These are phyloP conservation scores for Propithecus perrieri DNA, from an alignment of 2,797 vertebrate species.

Conservation along the genomic window DNA sequence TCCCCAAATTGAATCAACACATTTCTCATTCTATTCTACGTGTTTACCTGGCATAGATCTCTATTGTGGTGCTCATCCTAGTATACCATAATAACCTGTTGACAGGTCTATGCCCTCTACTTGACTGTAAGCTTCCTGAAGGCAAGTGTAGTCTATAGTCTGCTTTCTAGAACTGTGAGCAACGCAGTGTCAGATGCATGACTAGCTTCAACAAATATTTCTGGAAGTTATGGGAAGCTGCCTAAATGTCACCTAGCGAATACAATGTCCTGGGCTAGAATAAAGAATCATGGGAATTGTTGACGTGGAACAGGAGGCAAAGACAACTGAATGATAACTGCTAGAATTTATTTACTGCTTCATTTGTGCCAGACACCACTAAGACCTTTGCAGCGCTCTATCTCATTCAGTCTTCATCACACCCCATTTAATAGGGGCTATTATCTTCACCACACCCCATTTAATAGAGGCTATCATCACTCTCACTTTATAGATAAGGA, in stretches of 20 bases:
- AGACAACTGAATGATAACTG: neutral
- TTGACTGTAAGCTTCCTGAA: neutral
- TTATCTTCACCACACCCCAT: neutral
- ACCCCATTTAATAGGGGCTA: neutral
- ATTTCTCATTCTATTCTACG: neutral
- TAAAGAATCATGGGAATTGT: neutral
- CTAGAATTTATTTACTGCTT: neutral
- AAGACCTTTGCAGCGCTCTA: neutral
- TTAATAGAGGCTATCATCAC: neutral
- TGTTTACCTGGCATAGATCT: neutral
- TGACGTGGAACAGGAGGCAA: neutral
- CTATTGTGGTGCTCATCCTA: neutral
- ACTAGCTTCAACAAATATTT: neutral
- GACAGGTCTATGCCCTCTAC: neutral
- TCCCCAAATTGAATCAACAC: neutral
- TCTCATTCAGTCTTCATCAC: neutral
- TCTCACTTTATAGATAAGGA: neutral
- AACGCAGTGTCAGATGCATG: neutral
- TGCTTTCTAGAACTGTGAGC: neutral
- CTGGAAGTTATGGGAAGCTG: neutral
- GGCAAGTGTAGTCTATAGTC: neutral
- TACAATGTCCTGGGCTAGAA: neutral
- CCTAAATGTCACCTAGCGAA: neutral
- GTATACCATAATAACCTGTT: neutral
- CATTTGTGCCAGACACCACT: neutral